phyloP scores from a whole-genome alignment of 2,797 vertebrate species.

The Brachyalestes nurse region DNA sequence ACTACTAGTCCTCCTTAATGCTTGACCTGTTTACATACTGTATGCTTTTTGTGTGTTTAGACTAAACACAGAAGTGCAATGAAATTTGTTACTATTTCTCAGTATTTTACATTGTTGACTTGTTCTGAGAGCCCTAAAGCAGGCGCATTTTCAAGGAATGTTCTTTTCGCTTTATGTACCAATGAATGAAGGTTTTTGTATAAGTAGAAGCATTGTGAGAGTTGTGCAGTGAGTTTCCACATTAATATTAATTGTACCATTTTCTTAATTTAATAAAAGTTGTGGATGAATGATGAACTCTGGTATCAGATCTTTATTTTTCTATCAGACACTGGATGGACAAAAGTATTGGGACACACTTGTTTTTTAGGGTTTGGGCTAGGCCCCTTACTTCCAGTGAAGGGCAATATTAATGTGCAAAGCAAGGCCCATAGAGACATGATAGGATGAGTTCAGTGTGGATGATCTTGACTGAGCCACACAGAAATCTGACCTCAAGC shows the following conservation, averaged over 20 bases:
- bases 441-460: too few relatives aligned
- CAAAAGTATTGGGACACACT: too few relatives aligned
- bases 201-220: conserved; percentile 60
- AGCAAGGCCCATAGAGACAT: too few relatives aligned
- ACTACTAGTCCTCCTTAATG: background rate
- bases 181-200: conserved; percentile 74
- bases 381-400: too few relatives aligned
- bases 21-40: background rate
- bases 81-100: conserved; percentile 66
- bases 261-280: conserved; percentile 56
- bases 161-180: conserved; percentile 69
- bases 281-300: conserved; percentile 51
- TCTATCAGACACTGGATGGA: background rate
- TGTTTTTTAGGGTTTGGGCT: too few relatives aligned
- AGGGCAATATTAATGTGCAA: too few relatives aligned
- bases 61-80: conserved; percentile 12
- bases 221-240: conserved; percentile 64
- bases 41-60: background rate
- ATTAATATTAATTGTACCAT: conserved; percentile 63
- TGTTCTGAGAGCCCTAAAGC: conserved; percentile 71
- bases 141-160: conserved; percentile 58
- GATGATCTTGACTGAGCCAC: too few relatives aligned
- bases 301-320: conserved; percentile 33
- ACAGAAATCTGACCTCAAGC: too few relatives aligned
- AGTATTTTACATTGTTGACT: conserved; percentile 71